These are phyloP conservation scores for Atrichornis clamosus DNA, from an alignment of 2,113 vertebrate species.

Conservation along the genomic window DNA sequence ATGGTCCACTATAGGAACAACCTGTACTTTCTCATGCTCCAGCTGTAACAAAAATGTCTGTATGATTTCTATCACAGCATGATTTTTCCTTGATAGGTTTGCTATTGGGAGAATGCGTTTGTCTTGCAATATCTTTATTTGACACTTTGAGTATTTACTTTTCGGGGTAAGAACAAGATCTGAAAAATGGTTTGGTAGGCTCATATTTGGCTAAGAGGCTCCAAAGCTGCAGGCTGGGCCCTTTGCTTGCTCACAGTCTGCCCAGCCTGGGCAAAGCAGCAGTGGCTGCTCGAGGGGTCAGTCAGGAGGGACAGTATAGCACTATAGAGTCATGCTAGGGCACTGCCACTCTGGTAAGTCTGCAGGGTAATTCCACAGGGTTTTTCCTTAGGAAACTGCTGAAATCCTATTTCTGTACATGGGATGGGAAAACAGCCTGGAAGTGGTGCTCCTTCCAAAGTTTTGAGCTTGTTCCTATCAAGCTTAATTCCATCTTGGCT, in stretches of 20 bases:
- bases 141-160: not conserved
- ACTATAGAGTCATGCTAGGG: not conserved
- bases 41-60: not conserved
- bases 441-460: not conserved
- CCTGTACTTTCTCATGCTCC: not conserved
- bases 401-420: not conserved
- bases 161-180: not conserved
- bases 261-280: not conserved
- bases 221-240: not conserved
- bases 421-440: not conserved
- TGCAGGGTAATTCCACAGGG: not conserved
- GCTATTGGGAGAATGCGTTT: not conserved
- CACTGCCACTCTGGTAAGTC: not conserved
- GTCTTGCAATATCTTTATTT: not conserved
- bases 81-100: not conserved
- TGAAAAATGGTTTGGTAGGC: not conserved
- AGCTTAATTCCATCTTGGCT: not conserved
- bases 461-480: not conserved
- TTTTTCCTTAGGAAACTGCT: not conserved
- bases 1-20: not conserved
- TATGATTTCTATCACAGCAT: not conserved
- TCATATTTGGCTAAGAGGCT: not conserved
- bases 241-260: not conserved
- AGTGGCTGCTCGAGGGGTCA: not conserved
- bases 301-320: not conserved